Conservation (phyloP, 2,797 vertebrate species). For the Lithobates pipiens region DNA sequence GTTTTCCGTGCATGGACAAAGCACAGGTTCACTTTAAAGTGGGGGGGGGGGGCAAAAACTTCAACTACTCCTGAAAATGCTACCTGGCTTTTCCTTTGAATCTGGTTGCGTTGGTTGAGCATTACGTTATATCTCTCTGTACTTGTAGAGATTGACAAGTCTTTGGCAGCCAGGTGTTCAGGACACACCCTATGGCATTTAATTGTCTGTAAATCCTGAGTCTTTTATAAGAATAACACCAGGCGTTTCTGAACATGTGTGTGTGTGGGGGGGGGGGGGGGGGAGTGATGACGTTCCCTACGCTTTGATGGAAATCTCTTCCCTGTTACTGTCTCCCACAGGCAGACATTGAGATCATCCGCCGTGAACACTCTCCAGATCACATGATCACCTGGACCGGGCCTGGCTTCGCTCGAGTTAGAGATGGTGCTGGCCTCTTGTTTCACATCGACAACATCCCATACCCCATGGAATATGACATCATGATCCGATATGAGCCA, state of each 20-base stretch:
- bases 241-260: slow-evolving; percentile 29
- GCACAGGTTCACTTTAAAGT: too few relatives aligned
- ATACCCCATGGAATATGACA: slow-evolving; percentile 88
- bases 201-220: slow-evolving; percentile 37
- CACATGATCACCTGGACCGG: slow-evolving; percentile 85
- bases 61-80: too few relatives aligned
- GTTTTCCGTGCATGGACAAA: too few relatives aligned
- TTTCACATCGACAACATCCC: slow-evolving; percentile 83
- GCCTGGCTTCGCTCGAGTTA: slow-evolving; percentile 82
- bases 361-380: slow-evolving; percentile 68
- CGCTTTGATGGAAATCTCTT: background rate
- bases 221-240: slow-evolving; percentile 10
- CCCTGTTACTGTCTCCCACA: slow-evolving; percentile 63
- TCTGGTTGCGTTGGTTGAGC: background rate
- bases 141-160: background rate
- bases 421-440: slow-evolving; percentile 85
- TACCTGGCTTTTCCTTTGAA: background rate
- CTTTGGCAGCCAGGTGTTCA: slow-evolving; percentile 1
- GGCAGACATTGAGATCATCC: slow-evolving; percentile 78
- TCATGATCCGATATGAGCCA: slow-evolving; percentile 86
- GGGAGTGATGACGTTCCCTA: background rate
- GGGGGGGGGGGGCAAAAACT: too few relatives aligned
- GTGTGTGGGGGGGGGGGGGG: background rate
- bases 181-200: slow-evolving; percentile 16
- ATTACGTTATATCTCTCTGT: background rate